Conservation (phyloP, 92 coral and sea anemone species). For the Muricea muricata region DNA sequence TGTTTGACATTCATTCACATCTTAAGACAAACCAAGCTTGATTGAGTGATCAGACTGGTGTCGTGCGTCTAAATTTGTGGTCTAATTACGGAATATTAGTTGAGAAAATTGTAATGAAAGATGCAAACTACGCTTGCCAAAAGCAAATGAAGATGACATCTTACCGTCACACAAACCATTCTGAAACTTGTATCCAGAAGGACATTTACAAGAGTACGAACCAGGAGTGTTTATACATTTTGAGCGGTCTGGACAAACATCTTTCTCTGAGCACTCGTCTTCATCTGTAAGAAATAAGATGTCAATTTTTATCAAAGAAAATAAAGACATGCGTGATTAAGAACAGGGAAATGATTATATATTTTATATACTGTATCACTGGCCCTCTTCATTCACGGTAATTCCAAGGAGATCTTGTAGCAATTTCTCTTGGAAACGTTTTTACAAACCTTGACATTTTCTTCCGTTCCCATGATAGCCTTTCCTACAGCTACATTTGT, state of each 20-base stretch:
- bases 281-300: slow-evolving; percentile 21
- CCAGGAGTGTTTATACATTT: slow-evolving; percentile 42
- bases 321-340: too few relatives aligned
- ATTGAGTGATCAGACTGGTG: too few relatives aligned
- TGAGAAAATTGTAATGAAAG: too few relatives aligned
- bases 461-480: slow-evolving; percentile 9
- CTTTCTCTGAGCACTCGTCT: slow-evolving; percentile 28
- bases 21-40: not conserved
- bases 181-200: not conserved
- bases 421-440: too few relatives aligned
- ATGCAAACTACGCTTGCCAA: too few relatives aligned
- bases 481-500: slow-evolving; percentile 24
- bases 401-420: too few relatives aligned
- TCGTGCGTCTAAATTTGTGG: too few relatives aligned
- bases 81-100: too few relatives aligned
- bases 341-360: too few relatives aligned
- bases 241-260: not conserved
- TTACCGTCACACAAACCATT: not conserved
- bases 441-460: not conserved
- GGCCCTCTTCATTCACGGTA: too few relatives aligned
- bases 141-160: not conserved
- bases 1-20: slow-evolving; percentile 25
- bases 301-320: too few relatives aligned
- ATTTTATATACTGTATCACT: too few relatives aligned
- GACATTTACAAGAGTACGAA: slow-evolving; percentile 30